Percentiles rank a stretch among this genome's conserved stretches.
These are phyloP conservation scores for Emberiza fucata DNA, from an alignment of 2,113 vertebrate genomes.

Conservation along the genomic window DNA sequence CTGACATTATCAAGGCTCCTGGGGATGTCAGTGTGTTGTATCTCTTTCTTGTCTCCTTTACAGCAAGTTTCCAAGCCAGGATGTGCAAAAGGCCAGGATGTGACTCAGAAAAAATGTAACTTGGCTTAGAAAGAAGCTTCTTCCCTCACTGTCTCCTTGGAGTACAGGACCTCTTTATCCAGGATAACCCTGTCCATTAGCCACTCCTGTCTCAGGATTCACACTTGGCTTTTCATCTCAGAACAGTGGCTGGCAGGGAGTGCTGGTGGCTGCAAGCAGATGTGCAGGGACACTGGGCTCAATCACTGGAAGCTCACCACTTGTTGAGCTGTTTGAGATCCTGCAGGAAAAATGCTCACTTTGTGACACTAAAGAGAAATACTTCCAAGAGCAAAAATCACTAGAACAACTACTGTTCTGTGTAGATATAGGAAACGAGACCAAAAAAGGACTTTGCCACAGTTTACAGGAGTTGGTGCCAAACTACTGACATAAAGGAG, in stretches of 20 bases:
- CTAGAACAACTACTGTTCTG: neutral
- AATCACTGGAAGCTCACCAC: neutral
- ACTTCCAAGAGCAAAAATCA: neutral
- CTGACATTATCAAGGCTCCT: slow-evolving; percentile 2
- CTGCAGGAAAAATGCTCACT: slow-evolving; percentile 45
- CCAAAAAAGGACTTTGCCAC: neutral
- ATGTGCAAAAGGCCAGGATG: neutral
- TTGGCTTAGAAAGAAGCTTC: neutral
- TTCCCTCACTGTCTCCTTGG: neutral
- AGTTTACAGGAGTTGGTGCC: neutral
- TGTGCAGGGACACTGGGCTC: neutral
- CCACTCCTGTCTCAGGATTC: neutral
- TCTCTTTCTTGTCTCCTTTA: neutral
- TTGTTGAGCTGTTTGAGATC: slow-evolving; percentile 37
- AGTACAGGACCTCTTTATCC: neutral
- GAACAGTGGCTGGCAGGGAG: neutral
- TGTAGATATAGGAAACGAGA: neutral
- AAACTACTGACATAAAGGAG: neutral
- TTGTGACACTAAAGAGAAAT: neutral
- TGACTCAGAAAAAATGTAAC: neutral
- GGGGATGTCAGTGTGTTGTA: neutral
- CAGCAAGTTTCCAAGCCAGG: neutral
- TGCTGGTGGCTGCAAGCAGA: neutral
- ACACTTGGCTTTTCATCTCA: neutral
- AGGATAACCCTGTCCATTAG: neutral